Conservation (phyloP, 2,888 invertebrate genomes). For the Carcina quercana region DNA sequence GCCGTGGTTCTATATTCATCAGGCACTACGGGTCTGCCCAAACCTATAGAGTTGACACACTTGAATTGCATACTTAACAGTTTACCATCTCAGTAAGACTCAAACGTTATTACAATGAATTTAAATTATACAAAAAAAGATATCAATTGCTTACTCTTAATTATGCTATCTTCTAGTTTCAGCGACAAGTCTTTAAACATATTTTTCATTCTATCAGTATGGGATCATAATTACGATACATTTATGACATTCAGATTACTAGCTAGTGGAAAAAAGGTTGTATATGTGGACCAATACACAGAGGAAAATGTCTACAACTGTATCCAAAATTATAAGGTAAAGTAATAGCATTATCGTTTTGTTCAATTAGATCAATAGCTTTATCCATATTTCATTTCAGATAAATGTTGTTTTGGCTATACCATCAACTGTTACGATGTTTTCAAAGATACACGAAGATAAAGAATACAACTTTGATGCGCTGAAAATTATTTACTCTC, state of each 20-base stretch:
- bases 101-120: too few species aligned
- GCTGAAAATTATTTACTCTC: constrained; percentile 44
- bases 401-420: constrained; percentile 41
- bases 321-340: constrained; percentile 34
- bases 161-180: constrained; percentile 34
- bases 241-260: constrained; percentile 50
- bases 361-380: too few species aligned
- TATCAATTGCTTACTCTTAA: too few species aligned
- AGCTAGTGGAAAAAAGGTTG: constrained; percentile 37
- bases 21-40: constrained; percentile 80
- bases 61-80: constrained; percentile 63
- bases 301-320: constrained; percentile 26
- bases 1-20: constrained; percentile 77
- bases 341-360: too few species aligned
- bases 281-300: constrained; percentile 29
- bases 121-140: too few species aligned
- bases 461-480: constrained; percentile 37
- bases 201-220: constrained; percentile 40
- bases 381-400: too few species aligned
- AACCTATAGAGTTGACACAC: constrained; percentile 78
- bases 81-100: constrained; percentile 41
- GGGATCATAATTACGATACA: constrained; percentile 52
- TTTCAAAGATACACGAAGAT: constrained; percentile 33
- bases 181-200: constrained; percentile 33
- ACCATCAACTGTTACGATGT: constrained; percentile 33